Evolutionary conservation across 2,888 invertebrate genomes (phyloP).

Genomic region (Ptilodon capucinus): DNA sequence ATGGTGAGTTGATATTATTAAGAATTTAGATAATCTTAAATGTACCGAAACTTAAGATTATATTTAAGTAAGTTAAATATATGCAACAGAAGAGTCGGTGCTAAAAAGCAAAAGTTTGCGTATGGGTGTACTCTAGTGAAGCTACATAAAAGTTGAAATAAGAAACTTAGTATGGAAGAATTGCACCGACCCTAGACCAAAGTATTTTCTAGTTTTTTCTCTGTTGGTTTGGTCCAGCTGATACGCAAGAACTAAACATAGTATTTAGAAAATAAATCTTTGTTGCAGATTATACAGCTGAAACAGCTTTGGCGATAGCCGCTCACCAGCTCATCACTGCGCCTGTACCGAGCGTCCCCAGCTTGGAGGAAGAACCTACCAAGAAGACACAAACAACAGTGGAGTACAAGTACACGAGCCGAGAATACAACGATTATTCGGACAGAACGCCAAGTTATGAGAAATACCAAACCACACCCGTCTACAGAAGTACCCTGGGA

Average conservation of each 20-base stretch:
- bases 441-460: slow-evolving; percentile 46
- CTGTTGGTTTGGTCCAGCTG: too few relatives aligned
- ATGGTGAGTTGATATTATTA: slow-evolving; percentile 52
- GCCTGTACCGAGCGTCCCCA: slow-evolving; percentile 63
- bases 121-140: too few relatives aligned
- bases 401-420: slow-evolving; percentile 61
- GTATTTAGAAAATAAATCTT: neutral
- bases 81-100: too few relatives aligned
- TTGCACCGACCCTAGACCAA: too few relatives aligned
- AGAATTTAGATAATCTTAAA: too few relatives aligned
- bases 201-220: too few relatives aligned
- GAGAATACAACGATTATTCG: slow-evolving; percentile 51
- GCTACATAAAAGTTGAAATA: too few relatives aligned
- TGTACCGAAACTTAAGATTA: too few relatives aligned
- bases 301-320: slow-evolving; percentile 74
- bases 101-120: too few relatives aligned
- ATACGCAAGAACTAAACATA: neutral
- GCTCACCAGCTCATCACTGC: slow-evolving; percentile 74
- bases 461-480: slow-evolving; percentile 62
- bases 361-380: slow-evolving; percentile 58
- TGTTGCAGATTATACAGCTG: slow-evolving; percentile 60
- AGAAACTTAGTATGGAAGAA: too few relatives aligned
- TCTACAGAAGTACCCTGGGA: slow-evolving; percentile 36
- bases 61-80: too few relatives aligned
- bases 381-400: slow-evolving; percentile 48